Conservation (phyloP, 1,140 invertebrate genomes). For the Cydia pomonella region DNA sequence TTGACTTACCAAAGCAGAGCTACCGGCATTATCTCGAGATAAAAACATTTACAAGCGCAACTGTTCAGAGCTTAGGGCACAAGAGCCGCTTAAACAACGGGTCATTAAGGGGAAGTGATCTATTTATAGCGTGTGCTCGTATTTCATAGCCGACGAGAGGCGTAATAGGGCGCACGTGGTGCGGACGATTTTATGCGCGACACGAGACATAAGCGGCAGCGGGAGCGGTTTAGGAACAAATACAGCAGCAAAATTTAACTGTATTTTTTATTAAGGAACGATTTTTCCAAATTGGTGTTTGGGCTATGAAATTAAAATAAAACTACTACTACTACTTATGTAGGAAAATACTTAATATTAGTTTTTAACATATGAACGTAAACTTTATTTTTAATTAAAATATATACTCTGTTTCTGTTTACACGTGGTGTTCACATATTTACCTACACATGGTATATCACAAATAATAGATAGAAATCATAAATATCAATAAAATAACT, state of each 20-base stretch:
- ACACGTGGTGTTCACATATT: no score
- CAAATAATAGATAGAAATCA: no score
- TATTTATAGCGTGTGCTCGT: slow-evolving; percentile 63
- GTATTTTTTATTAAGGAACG: not conserved
- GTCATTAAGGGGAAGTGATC: slow-evolving; percentile 64
- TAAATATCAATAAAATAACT: no score
- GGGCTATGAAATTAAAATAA: no score
- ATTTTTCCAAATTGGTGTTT: not conserved
- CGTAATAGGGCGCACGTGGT: slow-evolving; percentile 69
- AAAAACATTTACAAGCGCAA: slow-evolving; percentile 60
- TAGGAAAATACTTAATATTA: no score
- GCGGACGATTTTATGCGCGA: slow-evolving; percentile 34
- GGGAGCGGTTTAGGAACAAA: no score
- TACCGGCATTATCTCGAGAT: slow-evolving; percentile 50
- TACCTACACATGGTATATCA: no score
- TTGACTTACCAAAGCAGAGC: slow-evolving; percentile 37
- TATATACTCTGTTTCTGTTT: no score
- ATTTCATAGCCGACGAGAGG: slow-evolving; percentile 55
- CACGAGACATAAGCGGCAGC: not conserved
- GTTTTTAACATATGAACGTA: no score
- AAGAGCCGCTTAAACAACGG: slow-evolving; percentile 55
- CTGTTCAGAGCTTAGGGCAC: slow-evolving; percentile 38
- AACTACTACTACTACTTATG: no score
- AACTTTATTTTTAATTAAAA: no score
- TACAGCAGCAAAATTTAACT: not conserved